Conservation (phyloP, 2,888 invertebrate species). For the Endomychus coccineus region DNA sequence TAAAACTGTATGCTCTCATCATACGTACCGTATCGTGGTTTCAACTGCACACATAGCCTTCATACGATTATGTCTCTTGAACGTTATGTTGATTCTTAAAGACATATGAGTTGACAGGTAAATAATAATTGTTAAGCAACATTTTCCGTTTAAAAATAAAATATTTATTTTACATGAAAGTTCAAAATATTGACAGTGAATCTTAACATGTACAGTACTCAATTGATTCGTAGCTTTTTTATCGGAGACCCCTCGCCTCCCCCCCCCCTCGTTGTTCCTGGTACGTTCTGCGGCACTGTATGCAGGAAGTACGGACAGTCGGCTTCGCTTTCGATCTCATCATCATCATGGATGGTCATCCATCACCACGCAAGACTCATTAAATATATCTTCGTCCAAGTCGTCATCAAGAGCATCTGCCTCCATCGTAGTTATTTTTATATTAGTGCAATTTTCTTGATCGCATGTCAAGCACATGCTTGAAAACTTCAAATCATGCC, state of each 20-base stretch:
- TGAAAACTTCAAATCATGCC: no score
- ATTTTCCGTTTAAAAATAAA: conserved; percentile 1
- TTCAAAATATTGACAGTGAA: neutral
- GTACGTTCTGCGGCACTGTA: neutral
- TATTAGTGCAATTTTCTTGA: neutral
- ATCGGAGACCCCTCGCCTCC: neutral
- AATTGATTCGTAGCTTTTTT: neutral
- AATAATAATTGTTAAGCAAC: neutral
- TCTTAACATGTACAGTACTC: neutral
- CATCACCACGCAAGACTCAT: neutral
- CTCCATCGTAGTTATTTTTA: neutral
- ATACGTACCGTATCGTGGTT: no score
- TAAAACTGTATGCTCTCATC: no score
- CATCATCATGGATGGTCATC: neutral
- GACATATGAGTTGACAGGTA: neutral
- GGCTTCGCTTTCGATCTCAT: conserved; percentile 1
- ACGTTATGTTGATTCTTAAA: neutral
- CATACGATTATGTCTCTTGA: neutral
- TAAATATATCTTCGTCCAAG: neutral
- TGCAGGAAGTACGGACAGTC: no score
- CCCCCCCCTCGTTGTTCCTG: conserved; percentile 1
- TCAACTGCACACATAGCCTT: no score
- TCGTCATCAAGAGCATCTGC: conserved; percentile 1
- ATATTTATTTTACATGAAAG: neutral
- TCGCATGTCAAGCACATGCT: conserved; percentile 1